A percentile compares a stretch with the other conserved stretches of the same genome.
Conservation (phyloP, 2,797 vertebrate genomes). For the Sebastes steindachneri region DNA sequence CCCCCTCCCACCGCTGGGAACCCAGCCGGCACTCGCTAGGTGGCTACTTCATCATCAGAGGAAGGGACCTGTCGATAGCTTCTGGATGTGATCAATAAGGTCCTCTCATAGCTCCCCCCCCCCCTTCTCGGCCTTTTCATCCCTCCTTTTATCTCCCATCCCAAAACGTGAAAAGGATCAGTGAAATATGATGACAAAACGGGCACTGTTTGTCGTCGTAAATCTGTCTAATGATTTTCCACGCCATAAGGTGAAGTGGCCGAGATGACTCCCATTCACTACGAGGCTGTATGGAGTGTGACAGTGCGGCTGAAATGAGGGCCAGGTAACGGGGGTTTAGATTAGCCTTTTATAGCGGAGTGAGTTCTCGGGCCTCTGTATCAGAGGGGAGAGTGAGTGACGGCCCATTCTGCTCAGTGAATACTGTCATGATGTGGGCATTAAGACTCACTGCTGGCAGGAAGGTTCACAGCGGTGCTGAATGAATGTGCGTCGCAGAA, state of each 20-base stretch:
- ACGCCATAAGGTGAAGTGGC: conserved; percentile 63
- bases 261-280: conserved; percentile 50
- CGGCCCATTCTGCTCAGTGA: conserved; percentile 70
- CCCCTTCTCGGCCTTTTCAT: conserved; percentile 32
- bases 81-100: conserved; percentile 69
- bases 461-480: conserved; percentile 54
- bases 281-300: conserved; percentile 19
- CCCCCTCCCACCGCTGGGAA: conserved; percentile 25
- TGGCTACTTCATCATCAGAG: conserved; percentile 74
- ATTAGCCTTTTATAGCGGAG: conserved; percentile 63
- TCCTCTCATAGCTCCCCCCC: conserved; percentile 16
- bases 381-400: conserved; percentile 66
- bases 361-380: conserved; percentile 58
- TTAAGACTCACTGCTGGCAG: conserved; percentile 68
- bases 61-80: conserved; percentile 72
- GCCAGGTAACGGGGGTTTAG: conserved; percentile 43
- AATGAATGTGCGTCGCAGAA: conserved; percentile 60
- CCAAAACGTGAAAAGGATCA: conserved; percentile 56
- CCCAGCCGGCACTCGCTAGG: conserved; percentile 39
- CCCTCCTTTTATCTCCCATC: conserved; percentile 30
- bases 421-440: conserved; percentile 74
- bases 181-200: conserved; percentile 74
- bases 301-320: conserved; percentile 47
- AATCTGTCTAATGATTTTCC: conserved; percentile 81
- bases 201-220: conserved; percentile 64